Evolutionary conservation across 1,140 invertebrate genomes (phyloP).

Genomic region (Propsilocerus akamusi): DNA sequence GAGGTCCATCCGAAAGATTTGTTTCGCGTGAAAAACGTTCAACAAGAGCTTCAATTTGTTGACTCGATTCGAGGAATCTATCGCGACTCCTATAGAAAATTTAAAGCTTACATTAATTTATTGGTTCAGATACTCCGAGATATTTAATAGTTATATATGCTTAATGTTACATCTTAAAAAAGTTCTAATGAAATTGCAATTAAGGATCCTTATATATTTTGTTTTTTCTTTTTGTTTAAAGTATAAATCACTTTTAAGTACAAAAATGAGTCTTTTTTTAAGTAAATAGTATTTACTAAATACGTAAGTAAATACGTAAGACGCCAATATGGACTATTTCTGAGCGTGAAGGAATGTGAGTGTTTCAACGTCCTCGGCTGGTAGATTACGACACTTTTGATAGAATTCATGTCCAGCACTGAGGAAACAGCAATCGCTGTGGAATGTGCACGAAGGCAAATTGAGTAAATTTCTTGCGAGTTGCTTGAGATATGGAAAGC

Average conservation of each 20-base stretch:
- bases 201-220: neutral
- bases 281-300: no score
- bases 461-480: neutral
- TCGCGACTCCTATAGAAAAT: constrained; percentile 33
- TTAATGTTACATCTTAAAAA: no score
- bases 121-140: neutral
- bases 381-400: neutral
- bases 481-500: neutral
- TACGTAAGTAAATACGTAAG: no score
- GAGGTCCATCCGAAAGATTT: constrained; percentile 18
- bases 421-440: neutral
- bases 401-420: neutral
- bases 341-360: neutral
- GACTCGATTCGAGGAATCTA: constrained; percentile 78
- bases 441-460: neutral
- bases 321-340: no score
- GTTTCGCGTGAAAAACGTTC: constrained; percentile 78
- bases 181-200: no score
- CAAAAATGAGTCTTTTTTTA: no score
- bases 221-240: neutral
- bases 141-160: no score
- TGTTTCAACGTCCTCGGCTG: neutral
- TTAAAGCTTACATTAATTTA: neutral
- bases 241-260: neutral
- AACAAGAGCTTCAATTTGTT: constrained; percentile 77